A percentile compares a stretch with the other conserved stretches of the same genome.
Conservation (phyloP, 2,888 invertebrate genomes). For the Limenitis camilla region DNA sequence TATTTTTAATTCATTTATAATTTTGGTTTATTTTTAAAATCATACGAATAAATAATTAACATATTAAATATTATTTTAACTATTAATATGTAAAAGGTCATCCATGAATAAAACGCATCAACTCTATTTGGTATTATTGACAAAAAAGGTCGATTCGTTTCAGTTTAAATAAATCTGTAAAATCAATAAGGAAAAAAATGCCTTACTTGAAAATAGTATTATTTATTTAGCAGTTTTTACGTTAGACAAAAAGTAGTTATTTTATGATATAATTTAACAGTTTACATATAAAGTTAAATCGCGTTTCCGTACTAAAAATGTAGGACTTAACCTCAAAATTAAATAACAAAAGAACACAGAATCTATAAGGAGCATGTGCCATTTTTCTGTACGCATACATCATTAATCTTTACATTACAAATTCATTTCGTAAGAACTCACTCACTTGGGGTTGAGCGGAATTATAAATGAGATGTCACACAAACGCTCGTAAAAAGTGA, state of each 20-base stretch:
- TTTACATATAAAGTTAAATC: too few relatives aligned
- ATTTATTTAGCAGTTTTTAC: too few relatives aligned
- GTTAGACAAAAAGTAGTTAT: too few relatives aligned
- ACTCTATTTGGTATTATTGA: too few relatives aligned
- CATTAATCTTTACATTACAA: constrained; percentile 70
- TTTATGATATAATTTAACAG: too few relatives aligned
- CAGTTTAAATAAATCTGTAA: too few relatives aligned
- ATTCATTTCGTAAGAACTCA: constrained; percentile 72
- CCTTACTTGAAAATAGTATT: too few relatives aligned
- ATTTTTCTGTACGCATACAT: constrained; percentile 11
- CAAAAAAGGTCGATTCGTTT: constrained; percentile 8
- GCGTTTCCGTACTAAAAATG: not conserved
- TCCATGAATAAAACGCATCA: too few relatives aligned
- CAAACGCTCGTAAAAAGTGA: constrained; percentile 57
- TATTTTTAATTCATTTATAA: not conserved
- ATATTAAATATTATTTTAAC: not conserved
- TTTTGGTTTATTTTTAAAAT: too few relatives aligned
- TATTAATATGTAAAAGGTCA: too few relatives aligned
- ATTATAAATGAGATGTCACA: constrained; percentile 73
- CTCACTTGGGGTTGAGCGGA: constrained; percentile 69
- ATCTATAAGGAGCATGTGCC: constrained; percentile 12
- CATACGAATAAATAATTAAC: too few relatives aligned
- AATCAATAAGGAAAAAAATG: too few relatives aligned
- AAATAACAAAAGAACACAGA: constrained; percentile 4
- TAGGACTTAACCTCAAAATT: not conserved